Conservation (phyloP, 2,113 vertebrate genomes). For the Empidonax alnorum region DNA sequence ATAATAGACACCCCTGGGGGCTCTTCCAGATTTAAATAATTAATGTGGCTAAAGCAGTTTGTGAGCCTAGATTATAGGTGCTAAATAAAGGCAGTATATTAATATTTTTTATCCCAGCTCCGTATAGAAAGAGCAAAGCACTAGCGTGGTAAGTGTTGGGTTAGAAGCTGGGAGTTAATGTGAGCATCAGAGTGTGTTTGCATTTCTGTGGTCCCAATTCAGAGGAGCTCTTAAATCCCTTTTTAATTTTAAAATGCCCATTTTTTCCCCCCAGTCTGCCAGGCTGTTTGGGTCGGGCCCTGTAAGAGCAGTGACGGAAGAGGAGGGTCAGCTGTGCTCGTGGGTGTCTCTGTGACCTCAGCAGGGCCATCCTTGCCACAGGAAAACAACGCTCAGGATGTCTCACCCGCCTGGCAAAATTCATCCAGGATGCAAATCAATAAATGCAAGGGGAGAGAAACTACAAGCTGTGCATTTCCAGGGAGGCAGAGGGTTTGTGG, state of each 20-base stretch:
- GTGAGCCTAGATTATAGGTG: constrained; percentile 28
- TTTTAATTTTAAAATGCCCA: not conserved
- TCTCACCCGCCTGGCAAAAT: constrained; percentile 32
- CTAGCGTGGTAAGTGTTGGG: not conserved
- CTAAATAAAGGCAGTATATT: constrained; percentile 13
- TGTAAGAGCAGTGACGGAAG: not conserved
- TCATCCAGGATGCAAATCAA: constrained; percentile 74
- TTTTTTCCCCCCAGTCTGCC: not conserved
- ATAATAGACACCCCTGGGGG: constrained; percentile 28
- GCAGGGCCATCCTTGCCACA: not conserved
- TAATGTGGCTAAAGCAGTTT: constrained; percentile 15
- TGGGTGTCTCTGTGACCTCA: not conserved
- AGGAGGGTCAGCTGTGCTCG: not conserved
- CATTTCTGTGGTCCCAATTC: not conserved
- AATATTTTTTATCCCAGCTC: not conserved
- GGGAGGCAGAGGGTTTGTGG: constrained; percentile 31
- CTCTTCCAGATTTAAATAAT: constrained; percentile 31
- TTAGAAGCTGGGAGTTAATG: not conserved
- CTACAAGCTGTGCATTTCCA: constrained; percentile 74
- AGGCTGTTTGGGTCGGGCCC: not conserved
- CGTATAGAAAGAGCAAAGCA: not conserved
- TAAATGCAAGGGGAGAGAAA: constrained; percentile 64
- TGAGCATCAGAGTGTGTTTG: not conserved
- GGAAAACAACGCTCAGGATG: not conserved
- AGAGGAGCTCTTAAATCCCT: not conserved